Conservation (phyloP, 2,888 invertebrate species). For the Thelaira solivaga region DNA sequence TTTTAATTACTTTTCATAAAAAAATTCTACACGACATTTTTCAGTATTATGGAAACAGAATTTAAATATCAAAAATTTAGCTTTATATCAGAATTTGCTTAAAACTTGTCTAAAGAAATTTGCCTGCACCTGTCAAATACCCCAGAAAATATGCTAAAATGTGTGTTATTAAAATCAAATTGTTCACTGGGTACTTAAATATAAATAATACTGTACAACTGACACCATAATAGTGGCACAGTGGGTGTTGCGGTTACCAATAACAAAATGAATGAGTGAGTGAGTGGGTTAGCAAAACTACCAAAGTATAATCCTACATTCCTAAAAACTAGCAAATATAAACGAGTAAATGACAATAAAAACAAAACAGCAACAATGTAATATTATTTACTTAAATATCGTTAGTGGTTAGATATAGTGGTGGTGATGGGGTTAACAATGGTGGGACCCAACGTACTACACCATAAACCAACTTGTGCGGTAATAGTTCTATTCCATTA, state of each 20-base stretch:
- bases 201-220: not conserved
- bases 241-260: slow-evolving; percentile 38
- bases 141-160: too few relatives aligned
- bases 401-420: too few relatives aligned
- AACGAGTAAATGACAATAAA: not conserved
- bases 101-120: too few relatives aligned
- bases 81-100: too few relatives aligned
- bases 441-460: too few relatives aligned
- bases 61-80: too few relatives aligned
- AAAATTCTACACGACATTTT: too few relatives aligned
- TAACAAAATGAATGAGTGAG: slow-evolving; percentile 33
- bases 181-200: not conserved
- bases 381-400: not conserved
- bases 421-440: not conserved
- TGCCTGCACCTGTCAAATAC: too few relatives aligned
- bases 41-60: too few relatives aligned
- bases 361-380: slow-evolving; percentile 7
- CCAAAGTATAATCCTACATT: not conserved
- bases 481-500: slow-evolving; percentile 25
- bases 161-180: too few relatives aligned
- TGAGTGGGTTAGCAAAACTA: slow-evolving; percentile 30
- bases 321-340: not conserved
- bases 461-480: not conserved
- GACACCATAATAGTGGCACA: slow-evolving; percentile 20
- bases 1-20: too few relatives aligned